Conservation (phyloP, 2,797 vertebrate genomes). For the Syngnathus acus region DNA sequence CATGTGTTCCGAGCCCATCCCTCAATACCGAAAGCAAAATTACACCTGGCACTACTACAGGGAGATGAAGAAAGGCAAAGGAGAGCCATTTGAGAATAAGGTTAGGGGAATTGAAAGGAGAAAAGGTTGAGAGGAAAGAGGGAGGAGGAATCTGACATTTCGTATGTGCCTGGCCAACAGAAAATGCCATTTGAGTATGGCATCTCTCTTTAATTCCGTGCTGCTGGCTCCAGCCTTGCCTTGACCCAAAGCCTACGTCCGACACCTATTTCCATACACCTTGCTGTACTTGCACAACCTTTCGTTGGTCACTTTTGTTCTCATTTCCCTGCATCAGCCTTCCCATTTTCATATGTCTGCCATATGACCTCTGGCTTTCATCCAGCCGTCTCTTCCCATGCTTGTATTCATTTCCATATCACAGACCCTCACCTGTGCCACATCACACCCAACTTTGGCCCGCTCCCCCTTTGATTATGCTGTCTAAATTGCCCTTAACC, state of each 20-base stretch:
- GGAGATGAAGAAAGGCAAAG: constrained; percentile 34
- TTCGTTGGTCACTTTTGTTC: constrained; percentile 19
- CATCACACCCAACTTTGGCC: constrained; percentile 38
- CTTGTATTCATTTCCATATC: constrained; percentile 55
- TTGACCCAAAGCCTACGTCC: constrained; percentile 26
- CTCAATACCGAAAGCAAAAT: constrained; percentile 49
- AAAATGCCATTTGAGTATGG: constrained; percentile 58
- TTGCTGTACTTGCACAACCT: constrained; percentile 7
- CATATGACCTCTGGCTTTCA: constrained; percentile 44
- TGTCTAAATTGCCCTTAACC: constrained; percentile 32
- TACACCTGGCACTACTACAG: constrained; percentile 45
- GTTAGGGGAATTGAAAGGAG: constrained; percentile 50
- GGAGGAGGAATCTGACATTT: constrained; percentile 61
- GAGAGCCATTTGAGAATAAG: constrained; percentile 46
- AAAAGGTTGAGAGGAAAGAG: constrained; percentile 58
- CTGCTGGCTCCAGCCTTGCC: constrained; percentile 18
- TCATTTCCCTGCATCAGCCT: constrained; percentile 31
- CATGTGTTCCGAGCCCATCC: constrained; percentile 48
- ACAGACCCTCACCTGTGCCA: constrained; percentile 42
- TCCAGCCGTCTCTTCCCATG: constrained; percentile 38
- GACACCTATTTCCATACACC: constrained; percentile 10
- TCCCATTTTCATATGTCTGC: constrained; percentile 32
- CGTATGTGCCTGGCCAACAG: constrained; percentile 33
- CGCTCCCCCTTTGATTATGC: constrained; percentile 48
- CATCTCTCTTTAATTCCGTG: constrained; percentile 45